Evolutionary conservation across 2,113 vertebrate genomes (phyloP).

Genomic region (Fukomys damarensis): DNA sequence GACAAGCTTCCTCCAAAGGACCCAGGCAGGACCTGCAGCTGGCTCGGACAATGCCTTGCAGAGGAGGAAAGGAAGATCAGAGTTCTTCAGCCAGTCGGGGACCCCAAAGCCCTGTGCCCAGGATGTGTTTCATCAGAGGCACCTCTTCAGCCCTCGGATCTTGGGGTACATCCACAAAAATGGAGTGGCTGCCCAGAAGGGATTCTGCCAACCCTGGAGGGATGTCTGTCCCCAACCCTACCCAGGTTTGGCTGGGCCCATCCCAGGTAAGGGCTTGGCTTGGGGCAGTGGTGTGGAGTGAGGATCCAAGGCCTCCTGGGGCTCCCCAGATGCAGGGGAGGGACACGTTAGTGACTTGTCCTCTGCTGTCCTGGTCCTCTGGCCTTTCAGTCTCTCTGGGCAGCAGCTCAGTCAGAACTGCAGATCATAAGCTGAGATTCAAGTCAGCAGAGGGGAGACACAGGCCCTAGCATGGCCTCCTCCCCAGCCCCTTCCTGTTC

Average conservation of each 20-base stretch:
- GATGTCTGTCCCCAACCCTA: neutral
- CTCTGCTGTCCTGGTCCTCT: neutral
- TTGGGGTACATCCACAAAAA: rapidly evolving
- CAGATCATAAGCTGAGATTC: neutral
- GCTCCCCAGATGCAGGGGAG: neutral
- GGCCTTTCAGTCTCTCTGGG: neutral
- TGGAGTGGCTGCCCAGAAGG: neutral
- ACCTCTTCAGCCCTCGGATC: neutral
- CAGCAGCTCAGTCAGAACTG: neutral
- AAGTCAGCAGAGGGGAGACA: neutral
- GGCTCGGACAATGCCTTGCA: neutral
- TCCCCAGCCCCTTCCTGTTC: rapidly evolving
- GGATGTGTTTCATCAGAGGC: neutral
- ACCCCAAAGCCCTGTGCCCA: no score
- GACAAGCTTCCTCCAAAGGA: rapidly evolving
- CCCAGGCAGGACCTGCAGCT: neutral
- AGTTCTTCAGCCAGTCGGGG: neutral
- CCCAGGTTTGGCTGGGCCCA: neutral
- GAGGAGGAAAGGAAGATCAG: neutral
- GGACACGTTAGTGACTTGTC: neutral
- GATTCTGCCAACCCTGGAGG: neutral
- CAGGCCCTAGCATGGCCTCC: neutral
- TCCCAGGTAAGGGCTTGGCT: neutral
- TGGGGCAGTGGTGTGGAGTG: rapidly evolving
- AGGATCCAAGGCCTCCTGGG: neutral